Evolutionary conservation across 1,140 invertebrate genomes (phyloP), one percentile per base, ranked within the genome.

Genomic region (Gyrodactylus bullatarudis): DNA sequence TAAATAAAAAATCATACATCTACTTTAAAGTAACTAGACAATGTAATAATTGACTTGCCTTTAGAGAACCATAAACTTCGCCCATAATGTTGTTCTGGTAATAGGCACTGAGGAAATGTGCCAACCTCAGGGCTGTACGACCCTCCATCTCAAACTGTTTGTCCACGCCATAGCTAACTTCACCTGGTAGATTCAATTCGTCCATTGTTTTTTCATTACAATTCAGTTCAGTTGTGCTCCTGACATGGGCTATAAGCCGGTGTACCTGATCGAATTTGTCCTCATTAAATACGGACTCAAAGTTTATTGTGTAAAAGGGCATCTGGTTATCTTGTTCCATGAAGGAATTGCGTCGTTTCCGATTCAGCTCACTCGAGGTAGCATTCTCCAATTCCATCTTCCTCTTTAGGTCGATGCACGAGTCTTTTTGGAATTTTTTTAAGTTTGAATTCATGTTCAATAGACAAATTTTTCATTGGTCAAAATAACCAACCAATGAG

Each of bases 51-150:
- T 68, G 89, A 84, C 92, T 89, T 81, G 90, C 89, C 0, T 88
- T 88, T 20, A 96, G 82, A 1, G 90, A 79, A 26, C 82, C 92
- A 83, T 92, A 96, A 26, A 92, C 87, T 82, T 96, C 91, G 78
- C 87, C 86, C 0, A 89, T 88, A 82, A 96, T 89, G 19, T 89
- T 88, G 70, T 91, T 85, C 84, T 95, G 91, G 75, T 93, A 80
- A 79, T 93, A 95, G 21, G 87, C 87, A 78, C 89, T 91, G 71
- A 94, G 87, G 78, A 96, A 96, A 79, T 97, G 94, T 0, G 92
- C 88, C 72, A 96, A 82, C 73, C 92, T 84, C 8, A 93, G 83
- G 0, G 91, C 93, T 86, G 92, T 93, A 80, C 90, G 87, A 1
- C 91, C 92, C 83, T 94, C 88, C 78, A 91, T 91, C 78, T 89